phyloP scores from a whole-genome alignment of 2,797 vertebrate species.

The Cryptoprocta ferox region DNA sequence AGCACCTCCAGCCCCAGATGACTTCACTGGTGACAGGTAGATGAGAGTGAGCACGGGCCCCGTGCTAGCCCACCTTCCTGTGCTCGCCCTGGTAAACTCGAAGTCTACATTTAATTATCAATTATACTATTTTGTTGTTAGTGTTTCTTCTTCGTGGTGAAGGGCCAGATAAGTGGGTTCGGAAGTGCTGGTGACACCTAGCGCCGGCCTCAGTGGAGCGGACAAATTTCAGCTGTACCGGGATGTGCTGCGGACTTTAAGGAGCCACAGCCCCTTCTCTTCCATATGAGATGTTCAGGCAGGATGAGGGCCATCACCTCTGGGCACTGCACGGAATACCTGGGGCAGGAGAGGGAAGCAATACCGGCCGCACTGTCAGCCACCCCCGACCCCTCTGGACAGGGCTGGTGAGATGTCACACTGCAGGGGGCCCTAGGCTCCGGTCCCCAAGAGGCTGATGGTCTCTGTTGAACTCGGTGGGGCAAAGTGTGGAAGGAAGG shows the following conservation, averaged over 20 bases:
- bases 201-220: not conserved
- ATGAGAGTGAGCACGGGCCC: accelerated
- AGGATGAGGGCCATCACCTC: not conserved
- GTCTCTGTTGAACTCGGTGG: not conserved
- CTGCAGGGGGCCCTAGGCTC: accelerated
- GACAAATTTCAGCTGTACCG: not conserved
- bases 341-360: too few species aligned
- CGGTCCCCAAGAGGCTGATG: not conserved
- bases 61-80: not conserved
- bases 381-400: not conserved
- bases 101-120: not conserved
- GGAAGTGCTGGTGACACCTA: not conserved
- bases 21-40: not conserved
- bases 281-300: accelerated
- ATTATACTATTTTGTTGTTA: not conserved
- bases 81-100: not conserved
- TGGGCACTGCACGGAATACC: not conserved
- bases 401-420: not conserved
- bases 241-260: not conserved
- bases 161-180: not conserved
- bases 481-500: not conserved
- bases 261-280: not conserved
- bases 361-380: not conserved
- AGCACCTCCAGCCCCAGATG: not conserved
- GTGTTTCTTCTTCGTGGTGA: not conserved